These are phyloP conservation scores for Halictus quadricinctus DNA, from an alignment of 2,888 invertebrate genomes.

Conservation along the genomic window DNA sequence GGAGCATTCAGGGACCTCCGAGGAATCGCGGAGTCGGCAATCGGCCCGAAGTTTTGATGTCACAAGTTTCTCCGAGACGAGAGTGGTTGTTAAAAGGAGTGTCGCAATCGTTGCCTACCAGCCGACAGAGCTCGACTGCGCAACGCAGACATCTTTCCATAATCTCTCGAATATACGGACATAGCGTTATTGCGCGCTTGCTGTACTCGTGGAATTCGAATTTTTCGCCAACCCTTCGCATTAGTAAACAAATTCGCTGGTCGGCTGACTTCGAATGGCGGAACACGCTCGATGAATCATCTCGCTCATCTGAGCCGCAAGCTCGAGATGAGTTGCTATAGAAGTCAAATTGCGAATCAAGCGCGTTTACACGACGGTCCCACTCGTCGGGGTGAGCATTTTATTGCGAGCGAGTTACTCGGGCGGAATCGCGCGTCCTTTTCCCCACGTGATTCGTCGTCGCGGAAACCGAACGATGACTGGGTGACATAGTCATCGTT, in stretches of 20 bases:
- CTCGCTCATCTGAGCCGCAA: slow-evolving; percentile 4
- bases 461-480: slow-evolving; percentile 33
- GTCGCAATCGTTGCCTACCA: slow-evolving; percentile 65
- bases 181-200: slow-evolving; percentile 39
- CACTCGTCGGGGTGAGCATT: slow-evolving; percentile 30
- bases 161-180: slow-evolving; percentile 62
- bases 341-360: slow-evolving; percentile 59
- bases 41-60: slow-evolving; percentile 67
- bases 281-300: slow-evolving; percentile 12
- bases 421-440: slow-evolving; percentile 32
- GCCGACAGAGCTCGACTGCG: slow-evolving; percentile 64
- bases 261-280: background rate
- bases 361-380: slow-evolving; percentile 37
- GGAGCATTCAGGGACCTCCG: slow-evolving; percentile 13
- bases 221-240: slow-evolving; percentile 41
- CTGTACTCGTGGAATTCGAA: slow-evolving; percentile 64
- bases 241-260: slow-evolving; percentile 4
- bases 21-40: slow-evolving; percentile 59
- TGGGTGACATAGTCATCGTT: background rate
- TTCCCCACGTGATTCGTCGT: slow-evolving; percentile 49
- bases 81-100: slow-evolving; percentile 70
- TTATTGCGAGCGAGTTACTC: slow-evolving; percentile 24
- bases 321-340: slow-evolving; percentile 45
- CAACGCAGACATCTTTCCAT: slow-evolving; percentile 71
- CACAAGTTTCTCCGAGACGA: slow-evolving; percentile 70